Base-by-base conservation (phyloP, 2,113 vertebrate species). In the Malurus elegans region DNA sequence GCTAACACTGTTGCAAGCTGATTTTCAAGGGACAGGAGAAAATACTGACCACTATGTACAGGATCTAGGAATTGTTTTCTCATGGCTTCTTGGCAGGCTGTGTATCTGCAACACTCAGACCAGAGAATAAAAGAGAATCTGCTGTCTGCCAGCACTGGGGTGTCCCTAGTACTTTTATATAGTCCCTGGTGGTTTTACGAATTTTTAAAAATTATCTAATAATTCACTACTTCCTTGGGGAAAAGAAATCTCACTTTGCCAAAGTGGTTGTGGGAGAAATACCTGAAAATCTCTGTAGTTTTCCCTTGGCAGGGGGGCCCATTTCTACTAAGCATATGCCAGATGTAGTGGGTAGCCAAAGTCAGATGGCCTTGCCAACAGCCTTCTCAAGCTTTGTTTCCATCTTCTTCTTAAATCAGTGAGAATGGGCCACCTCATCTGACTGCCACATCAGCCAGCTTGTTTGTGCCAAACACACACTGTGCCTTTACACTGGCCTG, bases 401-500 rank as follows among this genome's bases (percentile, higher is more conserved):
- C 3, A 0, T 61, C n/a, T 73, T 79, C 34, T 75, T 10, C 12
- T 38, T 57, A 45, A 60, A 38, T 45, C 44, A 23, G 1, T 24
- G 67, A 66, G 31, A 64, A 62, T 12, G 38, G 79, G 73, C 62
- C 91, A 67, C n/a, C 54, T 91, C 44, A 34, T 21, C 70, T 31
- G 28, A 47, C 75, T 93, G 76, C 29, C 18, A 1, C 0, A 0
- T 31, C 71, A 83, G 83, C 73, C 36, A 13, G n/a, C 25, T 44
- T 4, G 1, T 54, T 66, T 40, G 86, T 96, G 88, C 92, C 94
- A 93, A 91, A 86, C 47, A 50, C 20, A 10, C 6, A 9, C 36
- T 29, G 72, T 96, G 96, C 93, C 95, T 95, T 95, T 6, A 8
- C 53, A 10, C 69, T 51, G 61, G 25, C 79, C 66, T 38, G 42